These are phyloP conservation scores for Scyliorhinus canicula DNA, from an alignment of 2,797 vertebrate species.

Conservation along the genomic window DNA sequence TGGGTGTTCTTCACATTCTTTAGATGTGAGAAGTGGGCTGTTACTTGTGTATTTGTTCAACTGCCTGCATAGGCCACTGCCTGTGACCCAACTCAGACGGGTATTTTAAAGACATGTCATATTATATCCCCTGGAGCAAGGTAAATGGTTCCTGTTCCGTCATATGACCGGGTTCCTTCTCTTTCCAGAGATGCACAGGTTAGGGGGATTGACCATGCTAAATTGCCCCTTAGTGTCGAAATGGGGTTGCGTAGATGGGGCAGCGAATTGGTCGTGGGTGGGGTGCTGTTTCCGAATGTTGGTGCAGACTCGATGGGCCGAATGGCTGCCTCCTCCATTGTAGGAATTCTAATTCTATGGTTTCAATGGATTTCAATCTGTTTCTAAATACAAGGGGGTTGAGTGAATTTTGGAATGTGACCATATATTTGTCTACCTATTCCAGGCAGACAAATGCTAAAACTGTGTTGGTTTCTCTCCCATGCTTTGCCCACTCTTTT, in stretches of 20 bases:
- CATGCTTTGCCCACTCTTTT: not conserved
- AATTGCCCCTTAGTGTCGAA: no score
- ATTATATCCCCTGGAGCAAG: not conserved
- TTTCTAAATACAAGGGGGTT: not conserved
- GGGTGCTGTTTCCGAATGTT: no score
- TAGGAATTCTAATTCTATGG: no score
- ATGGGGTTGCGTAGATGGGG: no score
- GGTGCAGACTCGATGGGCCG: no score
- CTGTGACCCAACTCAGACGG: not conserved
- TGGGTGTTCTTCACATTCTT: not conserved
- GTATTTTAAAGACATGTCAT: not conserved
- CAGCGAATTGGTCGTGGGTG: no score
- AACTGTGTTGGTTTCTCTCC: not conserved
- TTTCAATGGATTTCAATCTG: not conserved
- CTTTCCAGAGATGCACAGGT: no score
- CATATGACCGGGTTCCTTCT: not conserved
- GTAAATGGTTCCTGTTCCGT: not conserved
- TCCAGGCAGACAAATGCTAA: not conserved
- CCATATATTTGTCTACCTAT: not conserved
- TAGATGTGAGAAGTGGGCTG: not conserved
- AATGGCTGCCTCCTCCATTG: no score
- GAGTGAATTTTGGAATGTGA: not conserved
- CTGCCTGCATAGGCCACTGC: not conserved
- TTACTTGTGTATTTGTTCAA: not conserved
- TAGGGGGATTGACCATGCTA: no score